These are phyloP conservation scores for Scrobipalpa costella DNA, from an alignment of 2,888 invertebrate genomes.

Conservation along the genomic window DNA sequence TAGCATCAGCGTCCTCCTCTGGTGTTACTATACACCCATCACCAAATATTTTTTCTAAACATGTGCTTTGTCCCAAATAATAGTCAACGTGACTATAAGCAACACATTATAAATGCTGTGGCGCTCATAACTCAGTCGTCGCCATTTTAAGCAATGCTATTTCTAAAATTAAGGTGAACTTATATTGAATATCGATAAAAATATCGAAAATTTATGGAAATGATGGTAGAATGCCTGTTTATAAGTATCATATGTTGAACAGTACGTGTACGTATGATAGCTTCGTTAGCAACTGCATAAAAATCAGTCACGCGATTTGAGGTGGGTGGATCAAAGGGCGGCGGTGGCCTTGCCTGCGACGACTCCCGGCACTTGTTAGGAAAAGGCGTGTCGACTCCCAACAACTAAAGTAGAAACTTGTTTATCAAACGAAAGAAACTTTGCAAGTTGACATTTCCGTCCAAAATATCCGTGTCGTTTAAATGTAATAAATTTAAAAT, in stretches of 20 bases:
- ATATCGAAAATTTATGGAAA: background rate
- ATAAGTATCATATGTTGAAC: constrained; percentile 4
- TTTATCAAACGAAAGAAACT: constrained; percentile 35
- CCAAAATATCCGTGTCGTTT: too few relatives aligned
- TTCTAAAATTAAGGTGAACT: background rate
- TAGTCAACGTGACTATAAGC: background rate
- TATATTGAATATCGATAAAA: too few relatives aligned
- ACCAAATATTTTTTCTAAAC: constrained; percentile 7
- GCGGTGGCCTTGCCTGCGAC: constrained; percentile 77
- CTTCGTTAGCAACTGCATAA: constrained; percentile 59
- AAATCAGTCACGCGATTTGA: constrained; percentile 75
- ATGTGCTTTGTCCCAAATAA: background rate
- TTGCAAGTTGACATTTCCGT: background rate
- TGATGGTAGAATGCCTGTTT: background rate
- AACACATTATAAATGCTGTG: background rate
- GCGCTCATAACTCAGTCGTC: background rate
- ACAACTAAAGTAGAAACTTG: constrained; percentile 55
- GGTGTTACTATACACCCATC: constrained; percentile 41
- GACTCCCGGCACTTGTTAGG: constrained; percentile 80
- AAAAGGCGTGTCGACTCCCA: constrained; percentile 79
- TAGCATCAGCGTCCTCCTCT: constrained; percentile 58
- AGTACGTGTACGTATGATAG: too few relatives aligned
- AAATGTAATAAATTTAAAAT: too few relatives aligned
- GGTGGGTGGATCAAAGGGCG: constrained; percentile 82
- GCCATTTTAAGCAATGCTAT: constrained; percentile 22